Base-by-base conservation (phyloP, 2,888 invertebrate species). In the Octonoba sinensis region DNA sequence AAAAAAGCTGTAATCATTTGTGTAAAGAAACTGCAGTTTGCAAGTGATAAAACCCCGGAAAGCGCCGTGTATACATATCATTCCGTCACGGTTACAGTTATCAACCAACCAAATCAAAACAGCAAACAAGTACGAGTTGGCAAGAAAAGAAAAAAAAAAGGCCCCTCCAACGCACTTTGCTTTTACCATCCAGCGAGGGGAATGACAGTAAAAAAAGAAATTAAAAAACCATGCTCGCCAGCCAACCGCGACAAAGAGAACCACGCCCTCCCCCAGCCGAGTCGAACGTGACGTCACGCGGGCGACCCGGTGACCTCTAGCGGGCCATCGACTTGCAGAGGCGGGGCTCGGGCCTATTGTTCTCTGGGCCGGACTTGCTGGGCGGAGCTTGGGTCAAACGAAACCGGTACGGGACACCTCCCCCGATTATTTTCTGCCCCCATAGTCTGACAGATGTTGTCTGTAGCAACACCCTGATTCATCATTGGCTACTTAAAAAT, bases 251-350 rank as follows among this genome's bases (percentile, higher is more conserved):
- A 67, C 72, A 22, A 51, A 16, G 18, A 11, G 64, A 24, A 66
- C 57, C 64, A 64, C 64, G 64, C 70, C 70, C 72, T 60, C 72
- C 47, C 46, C 51, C 74, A 74, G 59, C 8, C 36, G 36, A 46
- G 56, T 22, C 22, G n/a, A 44, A 16, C 27, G 69, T 77, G 77
- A 77, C 77, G 77, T 77, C 77, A 77, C 71, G 44, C 22, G 46
- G 22, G 20, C 57, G 78, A 78, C 78, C 70, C 54, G 60, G 47
- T 69, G 60, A 60, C 76, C 69, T 24, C 69, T 36, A 51, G 59
- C 47, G 56, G 60, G 71, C 57, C 72, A 72, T 59, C 72, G 71
- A 78, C 66, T 57, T 51, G 24, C 56, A 24, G 59, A 57, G 78
- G 71, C 72, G 72, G 64, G 18, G 56, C 47, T 49, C 65, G 13